Base-by-base conservation (phyloP, 1,140 invertebrate genomes). In the Drosophila orosa region DNA sequence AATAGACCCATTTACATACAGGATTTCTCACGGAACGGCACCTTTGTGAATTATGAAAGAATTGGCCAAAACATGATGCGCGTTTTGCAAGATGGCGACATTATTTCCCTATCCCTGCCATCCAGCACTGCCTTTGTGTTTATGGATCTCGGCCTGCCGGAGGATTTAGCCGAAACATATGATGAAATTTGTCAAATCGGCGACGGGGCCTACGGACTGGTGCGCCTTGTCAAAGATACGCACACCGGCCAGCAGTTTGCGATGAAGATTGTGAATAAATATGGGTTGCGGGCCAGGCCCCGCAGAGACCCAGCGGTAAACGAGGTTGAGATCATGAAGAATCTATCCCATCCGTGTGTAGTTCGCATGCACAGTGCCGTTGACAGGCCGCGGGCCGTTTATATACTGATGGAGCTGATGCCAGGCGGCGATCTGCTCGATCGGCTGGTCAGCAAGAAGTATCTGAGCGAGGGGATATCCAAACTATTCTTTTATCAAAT, bases 401-500 rank as follows among this genome's bases (percentile, higher is more conserved):
- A 95, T 82, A 96, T 98, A 69, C 92, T 98, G 12, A 92, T 98
- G 55, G 97, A 98, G 92, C 93, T 97, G 90, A 97, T 98, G 94
- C 95, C 96, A 86, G 97, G 97, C 15, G 97, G 97, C 1, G 97
- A 98, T 92, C 90, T 98, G 27, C 96, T 96, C 86, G 94, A 96
- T 65, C 93, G 94, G 55, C 94, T 97, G 27, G 91, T 94, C 39
- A 94, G 93, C 29, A 92, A 93, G 6, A 92, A 92, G 3, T 92
- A 92, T 40, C 92, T 98, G 17, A 85, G 93, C 1, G 97, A 98
- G 91, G 78, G 90, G 3, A 93, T 94, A 33, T 94, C 95, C 0
- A 96, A 97, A 92, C 93, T 96, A 44, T 93, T 96, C 37, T 97
- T 98, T 91, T 96, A 96, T 91, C 97, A 98, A 93, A 96, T 98